Percentiles rank a stretch among this genome's conserved stretches.
Conservation (phyloP, 2,113 vertebrate genomes). For the Prunella himalayana region DNA sequence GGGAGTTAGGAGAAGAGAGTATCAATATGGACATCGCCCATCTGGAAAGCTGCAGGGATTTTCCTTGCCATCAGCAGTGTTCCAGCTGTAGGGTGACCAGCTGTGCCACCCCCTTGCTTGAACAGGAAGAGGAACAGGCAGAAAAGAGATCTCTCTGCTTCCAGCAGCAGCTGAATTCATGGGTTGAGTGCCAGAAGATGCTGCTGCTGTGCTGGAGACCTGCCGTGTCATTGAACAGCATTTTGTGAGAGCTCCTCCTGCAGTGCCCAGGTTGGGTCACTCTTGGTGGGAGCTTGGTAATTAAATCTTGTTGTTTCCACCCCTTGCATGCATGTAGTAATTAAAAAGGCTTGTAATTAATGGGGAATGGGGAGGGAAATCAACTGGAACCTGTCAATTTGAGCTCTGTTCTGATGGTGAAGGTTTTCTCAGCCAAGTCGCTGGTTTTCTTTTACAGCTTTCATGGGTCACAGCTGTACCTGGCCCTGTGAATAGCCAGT, state of each 20-base stretch:
- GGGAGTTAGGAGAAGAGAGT: not conserved
- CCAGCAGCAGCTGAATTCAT: not conserved
- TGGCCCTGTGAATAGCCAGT: not conserved
- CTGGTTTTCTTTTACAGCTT: not conserved
- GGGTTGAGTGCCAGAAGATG: not conserved
- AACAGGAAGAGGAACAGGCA: not conserved
- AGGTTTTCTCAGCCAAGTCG: not conserved
- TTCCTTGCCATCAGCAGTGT: rapidly evolving
- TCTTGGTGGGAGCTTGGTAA: not conserved
- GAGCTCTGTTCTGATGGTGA: not conserved
- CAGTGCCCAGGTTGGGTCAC: not conserved
- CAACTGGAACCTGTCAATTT: not conserved
- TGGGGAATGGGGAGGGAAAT: not conserved
- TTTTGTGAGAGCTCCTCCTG: not conserved
- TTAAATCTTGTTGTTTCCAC: not conserved
- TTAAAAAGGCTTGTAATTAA: conserved; percentile 41
- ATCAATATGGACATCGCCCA: not conserved
- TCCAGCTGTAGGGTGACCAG: not conserved
- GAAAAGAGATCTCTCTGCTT: not conserved
- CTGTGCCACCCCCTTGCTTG: not conserved
- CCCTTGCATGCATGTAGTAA: not conserved
- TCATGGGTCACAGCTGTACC: not conserved
- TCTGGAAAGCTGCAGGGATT: not conserved
- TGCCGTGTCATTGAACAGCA: not conserved
- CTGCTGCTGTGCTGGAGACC: not conserved